Conservation (phyloP, 92 coral and sea anemone species). For the Palythoa grandis region DNA sequence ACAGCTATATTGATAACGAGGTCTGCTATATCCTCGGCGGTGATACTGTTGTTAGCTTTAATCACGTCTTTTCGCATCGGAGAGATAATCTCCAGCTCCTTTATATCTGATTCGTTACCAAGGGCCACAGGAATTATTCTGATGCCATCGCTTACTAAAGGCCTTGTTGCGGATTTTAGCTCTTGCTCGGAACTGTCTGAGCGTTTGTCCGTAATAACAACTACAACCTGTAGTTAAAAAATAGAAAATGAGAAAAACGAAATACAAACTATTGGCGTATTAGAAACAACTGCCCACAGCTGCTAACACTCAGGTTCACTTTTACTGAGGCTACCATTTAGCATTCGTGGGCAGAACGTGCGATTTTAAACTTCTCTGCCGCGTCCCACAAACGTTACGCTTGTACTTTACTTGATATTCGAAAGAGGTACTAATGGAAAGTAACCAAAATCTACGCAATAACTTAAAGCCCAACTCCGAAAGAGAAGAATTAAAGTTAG, state of each 20-base stretch:
- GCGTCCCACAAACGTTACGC: too few relatives aligned
- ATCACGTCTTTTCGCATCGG: slow-evolving; percentile 18
- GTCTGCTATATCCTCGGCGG: slow-evolving; percentile 25
- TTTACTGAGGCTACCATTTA: too few relatives aligned
- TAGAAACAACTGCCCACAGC: too few relatives aligned
- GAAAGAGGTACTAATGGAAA: too few relatives aligned
- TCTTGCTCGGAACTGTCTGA: slow-evolving; percentile 36
- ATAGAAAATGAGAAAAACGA: neutral
- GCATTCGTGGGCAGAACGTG: too few relatives aligned
- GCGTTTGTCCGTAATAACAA: slow-evolving; percentile 48
- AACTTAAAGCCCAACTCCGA: too few relatives aligned
- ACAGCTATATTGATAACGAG: slow-evolving; percentile 6
- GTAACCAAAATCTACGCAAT: too few relatives aligned
- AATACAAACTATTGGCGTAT: too few relatives aligned
- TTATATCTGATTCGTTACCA: slow-evolving; percentile 48
- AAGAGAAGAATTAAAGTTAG: too few relatives aligned
- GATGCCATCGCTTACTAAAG: slow-evolving; percentile 40
- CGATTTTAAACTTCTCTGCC: too few relatives aligned
- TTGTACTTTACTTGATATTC: too few relatives aligned
- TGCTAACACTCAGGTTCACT: too few relatives aligned
- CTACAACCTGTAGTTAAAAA: slow-evolving; percentile 29
- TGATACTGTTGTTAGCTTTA: slow-evolving; percentile 24
- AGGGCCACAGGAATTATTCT: slow-evolving; percentile 49
- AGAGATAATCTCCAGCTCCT: slow-evolving; percentile 18
- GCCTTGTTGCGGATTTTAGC: slow-evolving; percentile 30